Conservation (phyloP, 2,113 vertebrate species). For the Macrotis lagotis region DNA sequence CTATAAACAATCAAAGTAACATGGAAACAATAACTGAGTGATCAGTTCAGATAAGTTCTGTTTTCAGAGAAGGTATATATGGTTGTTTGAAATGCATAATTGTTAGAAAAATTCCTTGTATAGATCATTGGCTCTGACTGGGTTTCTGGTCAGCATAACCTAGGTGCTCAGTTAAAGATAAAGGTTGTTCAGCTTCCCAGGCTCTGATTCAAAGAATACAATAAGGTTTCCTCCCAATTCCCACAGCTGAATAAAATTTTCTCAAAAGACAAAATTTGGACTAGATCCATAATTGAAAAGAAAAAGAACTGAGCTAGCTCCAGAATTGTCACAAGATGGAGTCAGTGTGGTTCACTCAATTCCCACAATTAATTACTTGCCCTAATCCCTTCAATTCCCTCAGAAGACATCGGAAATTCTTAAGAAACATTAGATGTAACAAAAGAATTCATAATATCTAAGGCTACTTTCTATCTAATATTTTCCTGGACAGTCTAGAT, state of each 20-base stretch:
- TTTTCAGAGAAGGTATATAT: neutral
- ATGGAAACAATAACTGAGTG: neutral
- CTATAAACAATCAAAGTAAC: neutral
- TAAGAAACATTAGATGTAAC: neutral
- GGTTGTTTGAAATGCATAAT: neutral
- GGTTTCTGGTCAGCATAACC: neutral
- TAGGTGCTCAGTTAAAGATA: neutral
- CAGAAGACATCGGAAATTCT: too few relatives aligned
- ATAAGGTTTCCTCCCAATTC: neutral
- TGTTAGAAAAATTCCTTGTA: neutral
- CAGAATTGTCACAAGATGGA: neutral
- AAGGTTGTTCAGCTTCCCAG: neutral
- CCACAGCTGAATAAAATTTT: neutral
- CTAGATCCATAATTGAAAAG: neutral
- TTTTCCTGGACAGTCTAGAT: neutral
- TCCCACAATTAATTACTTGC: neutral
- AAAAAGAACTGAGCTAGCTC: neutral
- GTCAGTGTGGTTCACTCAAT: neutral
- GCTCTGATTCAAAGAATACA: neutral
- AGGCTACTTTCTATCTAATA: neutral
- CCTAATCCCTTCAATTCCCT: neutral
- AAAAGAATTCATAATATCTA: neutral
- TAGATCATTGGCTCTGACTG: neutral
- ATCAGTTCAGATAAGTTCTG: neutral
- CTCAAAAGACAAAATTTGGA: neutral